Percentiles rank a stretch among this genome's conserved stretches.
phyloP scores from a whole-genome alignment of 2,113 vertebrate genomes.

The Fulica atra region DNA sequence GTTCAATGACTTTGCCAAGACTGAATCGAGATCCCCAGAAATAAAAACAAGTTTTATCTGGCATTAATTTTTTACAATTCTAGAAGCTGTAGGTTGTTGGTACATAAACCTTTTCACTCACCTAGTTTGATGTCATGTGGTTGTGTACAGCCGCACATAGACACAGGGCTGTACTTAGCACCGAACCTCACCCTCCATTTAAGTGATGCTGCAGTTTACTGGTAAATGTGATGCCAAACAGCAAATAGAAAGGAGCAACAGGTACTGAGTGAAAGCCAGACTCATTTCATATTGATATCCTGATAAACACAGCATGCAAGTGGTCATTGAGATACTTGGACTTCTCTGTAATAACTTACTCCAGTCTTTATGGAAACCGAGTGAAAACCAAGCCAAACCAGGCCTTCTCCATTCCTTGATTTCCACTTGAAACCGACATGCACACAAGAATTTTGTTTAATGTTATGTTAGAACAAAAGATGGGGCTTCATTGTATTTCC shows the following conservation, averaged over 20 bases:
- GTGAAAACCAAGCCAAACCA: neutral
- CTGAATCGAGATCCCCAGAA: neutral
- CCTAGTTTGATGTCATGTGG: neutral
- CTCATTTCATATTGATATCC: neutral
- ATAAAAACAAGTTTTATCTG: neutral
- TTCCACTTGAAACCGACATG: neutral
- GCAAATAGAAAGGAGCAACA: neutral
- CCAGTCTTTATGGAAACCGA: neutral
- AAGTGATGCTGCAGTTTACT: neutral
- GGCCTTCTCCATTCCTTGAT: neutral
- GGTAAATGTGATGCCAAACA: neutral
- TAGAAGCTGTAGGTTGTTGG: neutral
- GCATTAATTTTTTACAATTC: neutral
- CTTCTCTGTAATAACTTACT: neutral
- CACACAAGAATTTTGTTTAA: neutral
- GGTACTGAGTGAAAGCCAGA: neutral
- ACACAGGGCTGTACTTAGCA: neutral
- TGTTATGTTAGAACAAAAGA: neutral
- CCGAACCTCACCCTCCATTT: neutral
- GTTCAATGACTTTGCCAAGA: neutral
- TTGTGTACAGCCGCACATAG: neutral
- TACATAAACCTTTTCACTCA: neutral
- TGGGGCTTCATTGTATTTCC: neutral
- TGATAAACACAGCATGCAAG: neutral
- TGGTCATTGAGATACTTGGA: neutral